These are phyloP conservation scores for Odontomachus brunneus DNA, from an alignment of 1,140 invertebrate species.

Conservation along the genomic window DNA sequence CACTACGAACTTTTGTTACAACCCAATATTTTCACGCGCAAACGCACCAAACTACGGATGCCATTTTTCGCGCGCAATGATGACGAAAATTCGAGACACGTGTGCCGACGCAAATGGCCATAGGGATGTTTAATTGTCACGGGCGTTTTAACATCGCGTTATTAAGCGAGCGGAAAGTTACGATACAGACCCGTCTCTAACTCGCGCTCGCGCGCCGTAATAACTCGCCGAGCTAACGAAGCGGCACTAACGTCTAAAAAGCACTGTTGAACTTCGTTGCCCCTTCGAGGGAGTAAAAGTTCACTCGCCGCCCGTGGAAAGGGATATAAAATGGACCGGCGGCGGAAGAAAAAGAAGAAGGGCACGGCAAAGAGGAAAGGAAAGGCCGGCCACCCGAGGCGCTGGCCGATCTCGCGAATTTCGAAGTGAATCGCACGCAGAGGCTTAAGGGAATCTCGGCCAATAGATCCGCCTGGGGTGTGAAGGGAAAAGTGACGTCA, in stretches of 20 bases:
- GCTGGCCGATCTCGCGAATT: constrained; percentile 36
- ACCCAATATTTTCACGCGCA: too few species aligned
- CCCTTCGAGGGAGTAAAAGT: constrained; percentile 44
- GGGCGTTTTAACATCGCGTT: constrained; percentile 56
- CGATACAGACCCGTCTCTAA: constrained; percentile 21
- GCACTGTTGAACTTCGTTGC: constrained; percentile 47
- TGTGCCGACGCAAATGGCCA: background rate
- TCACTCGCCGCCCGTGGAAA: constrained; percentile 9
- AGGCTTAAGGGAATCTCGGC: constrained; percentile 33
- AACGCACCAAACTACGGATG: too few species aligned
- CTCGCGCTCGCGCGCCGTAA: constrained; percentile 21
- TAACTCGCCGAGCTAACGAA: constrained; percentile 67
- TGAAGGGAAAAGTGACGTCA: too few species aligned
- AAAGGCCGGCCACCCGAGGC: constrained; percentile 5
- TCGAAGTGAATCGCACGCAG: constrained; percentile 42
- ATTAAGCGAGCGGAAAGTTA: constrained; percentile 51
- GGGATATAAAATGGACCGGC: constrained; percentile 43
- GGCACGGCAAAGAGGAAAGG: background rate
- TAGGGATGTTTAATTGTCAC: constrained; percentile 52
- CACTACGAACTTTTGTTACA: too few species aligned
- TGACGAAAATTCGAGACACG: background rate
- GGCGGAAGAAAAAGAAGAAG: constrained; percentile 21
- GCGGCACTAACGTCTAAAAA: constrained; percentile 66
- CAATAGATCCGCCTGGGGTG: too few species aligned
- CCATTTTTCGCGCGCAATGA: too few species aligned